Conservation (phyloP, 1,140 invertebrate genomes). For the Carposina sasakii region DNA sequence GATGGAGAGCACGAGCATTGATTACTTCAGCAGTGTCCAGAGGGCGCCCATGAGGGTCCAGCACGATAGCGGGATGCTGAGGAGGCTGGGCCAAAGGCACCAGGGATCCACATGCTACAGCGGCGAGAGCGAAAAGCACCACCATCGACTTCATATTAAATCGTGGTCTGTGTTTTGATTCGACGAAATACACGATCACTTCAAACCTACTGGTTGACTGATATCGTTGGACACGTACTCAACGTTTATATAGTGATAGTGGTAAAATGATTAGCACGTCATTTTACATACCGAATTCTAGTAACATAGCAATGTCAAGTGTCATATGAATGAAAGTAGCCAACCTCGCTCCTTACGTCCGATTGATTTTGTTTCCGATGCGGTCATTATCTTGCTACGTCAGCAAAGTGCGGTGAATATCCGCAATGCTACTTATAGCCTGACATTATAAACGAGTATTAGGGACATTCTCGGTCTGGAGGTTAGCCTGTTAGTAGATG, state of each 20-base stretch:
- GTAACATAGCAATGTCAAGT: slow-evolving; percentile 46
- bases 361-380: slow-evolving; percentile 1
- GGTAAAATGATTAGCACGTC: slow-evolving; percentile 30
- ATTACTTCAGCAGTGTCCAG: slow-evolving; percentile 67
- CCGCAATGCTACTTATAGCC: too few species aligned
- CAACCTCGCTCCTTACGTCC: slow-evolving; percentile 33
- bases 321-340: slow-evolving; percentile 46
- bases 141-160: slow-evolving; percentile 69
- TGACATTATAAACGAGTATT: too few species aligned
- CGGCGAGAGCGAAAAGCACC: slow-evolving; percentile 71
- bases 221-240: slow-evolving; percentile 8
- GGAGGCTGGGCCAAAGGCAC: slow-evolving; percentile 49
- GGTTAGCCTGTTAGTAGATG: too few species aligned
- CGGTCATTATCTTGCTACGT: too few species aligned
- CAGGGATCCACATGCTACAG: slow-evolving; percentile 38
- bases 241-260: slow-evolving; percentile 31
- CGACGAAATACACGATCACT: slow-evolving; percentile 42
- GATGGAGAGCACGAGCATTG: slow-evolving; percentile 63
- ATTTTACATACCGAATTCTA: too few species aligned
- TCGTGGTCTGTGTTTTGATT: slow-evolving; percentile 66
- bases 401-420: too few species aligned
- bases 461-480: too few species aligned
- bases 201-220: slow-evolving; percentile 30
- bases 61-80: slow-evolving; percentile 49
- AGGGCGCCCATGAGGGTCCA: slow-evolving; percentile 56